phyloP scores from a whole-genome alignment of 1,140 invertebrate genomes.

The Battus philenor region DNA sequence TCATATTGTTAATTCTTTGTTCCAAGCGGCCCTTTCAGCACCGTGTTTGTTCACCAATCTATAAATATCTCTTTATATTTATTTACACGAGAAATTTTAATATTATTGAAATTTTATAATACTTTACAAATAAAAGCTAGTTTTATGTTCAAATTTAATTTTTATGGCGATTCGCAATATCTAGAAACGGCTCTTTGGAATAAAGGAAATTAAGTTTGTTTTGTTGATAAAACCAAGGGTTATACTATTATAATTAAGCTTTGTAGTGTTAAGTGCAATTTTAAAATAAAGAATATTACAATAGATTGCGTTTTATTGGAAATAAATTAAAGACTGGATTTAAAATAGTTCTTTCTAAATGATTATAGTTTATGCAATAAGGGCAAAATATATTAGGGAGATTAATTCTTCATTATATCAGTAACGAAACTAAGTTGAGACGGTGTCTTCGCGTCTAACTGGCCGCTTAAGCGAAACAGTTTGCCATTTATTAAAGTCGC shows the following conservation, averaged over 20 bases:
- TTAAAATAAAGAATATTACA: slow-evolving; percentile 3
- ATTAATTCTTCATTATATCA: slow-evolving; percentile 28
- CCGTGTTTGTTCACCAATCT: too few species aligned
- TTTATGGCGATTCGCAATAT: too few species aligned
- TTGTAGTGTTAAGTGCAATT: slow-evolving; percentile 10
- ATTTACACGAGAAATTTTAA: too few species aligned
- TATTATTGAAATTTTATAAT: neutral
- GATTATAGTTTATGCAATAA: too few species aligned
- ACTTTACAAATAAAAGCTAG: neutral
- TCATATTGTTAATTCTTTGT: too few species aligned
- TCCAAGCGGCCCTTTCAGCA: too few species aligned
- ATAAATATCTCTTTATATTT: too few species aligned
- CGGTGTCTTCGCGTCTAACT: slow-evolving; percentile 37
- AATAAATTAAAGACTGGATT: too few species aligned
- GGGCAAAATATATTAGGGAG: too few species aligned
- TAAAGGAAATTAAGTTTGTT: neutral
- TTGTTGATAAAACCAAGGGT: slow-evolving; percentile 1
- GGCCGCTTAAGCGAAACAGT: slow-evolving; percentile 50
- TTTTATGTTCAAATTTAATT: too few species aligned
- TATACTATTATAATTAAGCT: neutral
- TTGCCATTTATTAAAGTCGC: slow-evolving; percentile 56
- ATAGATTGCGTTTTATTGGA: slow-evolving; percentile 10
- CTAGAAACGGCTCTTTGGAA: too few species aligned
- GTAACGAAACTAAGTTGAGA: slow-evolving; percentile 42
- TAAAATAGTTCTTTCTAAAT: too few species aligned